Conservation (phyloP, 2,888 invertebrate genomes). For the Agriopis marginaria region DNA sequence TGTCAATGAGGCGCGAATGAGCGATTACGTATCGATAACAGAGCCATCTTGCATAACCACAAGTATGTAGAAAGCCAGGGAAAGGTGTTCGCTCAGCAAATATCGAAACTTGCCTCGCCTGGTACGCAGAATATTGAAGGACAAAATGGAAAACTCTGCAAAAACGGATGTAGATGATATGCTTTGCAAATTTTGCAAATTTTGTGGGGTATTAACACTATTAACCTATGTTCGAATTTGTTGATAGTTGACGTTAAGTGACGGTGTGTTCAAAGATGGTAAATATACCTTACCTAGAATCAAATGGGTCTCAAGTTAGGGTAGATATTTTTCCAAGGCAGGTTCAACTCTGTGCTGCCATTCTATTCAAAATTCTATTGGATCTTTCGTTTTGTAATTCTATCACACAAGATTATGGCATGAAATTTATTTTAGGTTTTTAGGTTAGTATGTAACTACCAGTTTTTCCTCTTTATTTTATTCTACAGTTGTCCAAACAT, state of each 20-base stretch:
- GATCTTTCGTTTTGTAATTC: too few relatives aligned
- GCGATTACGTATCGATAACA: constrained; percentile 43
- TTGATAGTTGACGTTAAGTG: too few relatives aligned
- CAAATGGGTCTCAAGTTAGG: too few relatives aligned
- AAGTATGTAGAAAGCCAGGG: constrained; percentile 70
- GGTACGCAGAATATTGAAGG: constrained; percentile 8
- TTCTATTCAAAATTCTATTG: too few relatives aligned
- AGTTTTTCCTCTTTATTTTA: background rate
- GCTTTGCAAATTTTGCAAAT: background rate
- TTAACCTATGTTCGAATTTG: background rate
- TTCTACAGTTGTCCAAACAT: background rate
- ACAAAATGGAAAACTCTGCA: constrained; percentile 10
- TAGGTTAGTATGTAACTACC: too few relatives aligned
- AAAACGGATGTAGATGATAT: background rate
- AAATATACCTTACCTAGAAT: too few relatives aligned
- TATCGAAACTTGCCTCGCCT: constrained; percentile 49
- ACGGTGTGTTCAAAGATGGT: too few relatives aligned
- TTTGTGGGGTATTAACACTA: background rate
- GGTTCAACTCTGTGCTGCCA: too few relatives aligned
- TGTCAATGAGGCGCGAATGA: constrained; percentile 46
- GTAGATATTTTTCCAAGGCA: too few relatives aligned
- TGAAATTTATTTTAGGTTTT: too few relatives aligned
- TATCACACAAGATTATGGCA: too few relatives aligned
- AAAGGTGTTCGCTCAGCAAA: constrained; percentile 65
- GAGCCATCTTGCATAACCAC: constrained; percentile 45